phyloP scores from a whole-genome alignment of 2,797 vertebrate genomes.

The Chaetophractus vellerosus region DNA sequence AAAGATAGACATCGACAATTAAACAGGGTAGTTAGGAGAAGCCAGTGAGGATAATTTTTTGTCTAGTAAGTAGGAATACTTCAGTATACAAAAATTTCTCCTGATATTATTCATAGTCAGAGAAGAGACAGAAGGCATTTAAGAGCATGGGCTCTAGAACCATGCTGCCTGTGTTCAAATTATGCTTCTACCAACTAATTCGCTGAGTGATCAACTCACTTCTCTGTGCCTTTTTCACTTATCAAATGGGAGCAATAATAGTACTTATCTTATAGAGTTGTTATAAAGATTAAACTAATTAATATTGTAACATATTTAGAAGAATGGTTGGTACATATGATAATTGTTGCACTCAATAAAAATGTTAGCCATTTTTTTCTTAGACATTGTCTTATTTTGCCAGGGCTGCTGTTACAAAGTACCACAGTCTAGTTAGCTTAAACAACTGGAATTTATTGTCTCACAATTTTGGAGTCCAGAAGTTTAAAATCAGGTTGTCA shows the following conservation, averaged over 20 bases:
- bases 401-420: too few relatives aligned
- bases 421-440: too few relatives aligned
- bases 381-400: too few relatives aligned
- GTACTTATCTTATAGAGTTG: background rate
- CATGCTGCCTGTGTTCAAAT: background rate
- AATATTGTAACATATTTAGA: background rate
- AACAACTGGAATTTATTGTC: too few relatives aligned
- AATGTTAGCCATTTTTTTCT: background rate
- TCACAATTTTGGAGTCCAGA: too few relatives aligned
- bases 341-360: background rate
- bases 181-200: background rate
- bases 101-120: background rate
- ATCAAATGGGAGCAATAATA: background rate
- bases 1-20: constrained; percentile 3
- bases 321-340: background rate
- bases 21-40: background rate
- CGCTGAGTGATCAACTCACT: background rate
- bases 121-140: background rate
- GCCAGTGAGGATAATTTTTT: background rate
- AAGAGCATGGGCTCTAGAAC: background rate
- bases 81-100: constrained; percentile 13
- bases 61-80: constrained; percentile 35
- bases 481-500: too few relatives aligned
- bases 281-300: background rate
- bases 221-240: background rate